Conservation (phyloP, 2,888 invertebrate genomes). For the Ametastegia equiseti region DNA sequence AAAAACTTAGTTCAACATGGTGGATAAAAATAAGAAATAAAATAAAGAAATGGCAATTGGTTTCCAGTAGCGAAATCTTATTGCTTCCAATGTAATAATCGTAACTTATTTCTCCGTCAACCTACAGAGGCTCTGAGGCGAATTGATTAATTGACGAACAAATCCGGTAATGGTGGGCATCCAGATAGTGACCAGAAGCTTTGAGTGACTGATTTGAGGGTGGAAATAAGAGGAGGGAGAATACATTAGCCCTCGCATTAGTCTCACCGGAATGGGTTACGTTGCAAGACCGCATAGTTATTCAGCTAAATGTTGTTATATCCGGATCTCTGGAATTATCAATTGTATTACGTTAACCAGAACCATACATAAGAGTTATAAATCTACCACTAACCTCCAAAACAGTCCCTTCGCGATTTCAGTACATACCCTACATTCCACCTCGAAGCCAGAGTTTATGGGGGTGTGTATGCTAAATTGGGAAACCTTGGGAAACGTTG, state of each 20-base stretch:
- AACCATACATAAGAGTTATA: not conserved
- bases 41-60: not conserved
- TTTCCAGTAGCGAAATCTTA: not conserved
- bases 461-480: too few relatives aligned
- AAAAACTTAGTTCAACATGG: not conserved
- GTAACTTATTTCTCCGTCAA: not conserved
- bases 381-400: not conserved
- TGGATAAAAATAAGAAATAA: not conserved
- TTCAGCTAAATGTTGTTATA: not conserved
- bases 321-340: not conserved
- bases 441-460: too few relatives aligned
- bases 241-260: slow-evolving; percentile 1
- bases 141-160: not conserved
- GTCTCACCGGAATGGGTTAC: not conserved
- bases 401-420: not conserved
- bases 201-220: not conserved
- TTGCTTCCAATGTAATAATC: not conserved
- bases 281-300: not conserved
- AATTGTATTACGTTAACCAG: not conserved
- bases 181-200: not conserved
- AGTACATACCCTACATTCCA: not conserved
- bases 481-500: too few relatives aligned
- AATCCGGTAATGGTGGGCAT: not conserved
- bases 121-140: not conserved
- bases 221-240: not conserved